Evolutionary conservation across 2,113 vertebrate species (phyloP).

Genomic region (Gallinago undulata): DNA sequence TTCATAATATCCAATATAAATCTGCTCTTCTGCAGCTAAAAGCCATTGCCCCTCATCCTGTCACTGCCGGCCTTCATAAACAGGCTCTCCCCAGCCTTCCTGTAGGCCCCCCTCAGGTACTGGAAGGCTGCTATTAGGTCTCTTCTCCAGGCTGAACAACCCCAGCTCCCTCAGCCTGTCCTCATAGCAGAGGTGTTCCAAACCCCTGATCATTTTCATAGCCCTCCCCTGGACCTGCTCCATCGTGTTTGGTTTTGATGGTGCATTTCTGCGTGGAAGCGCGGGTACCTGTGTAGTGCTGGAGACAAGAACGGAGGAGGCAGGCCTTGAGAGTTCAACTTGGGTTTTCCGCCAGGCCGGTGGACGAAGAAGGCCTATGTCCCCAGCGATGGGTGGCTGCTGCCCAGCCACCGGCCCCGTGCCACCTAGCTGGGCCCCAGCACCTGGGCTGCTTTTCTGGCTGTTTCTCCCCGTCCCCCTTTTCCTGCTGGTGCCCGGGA

Average conservation of each 20-base stretch:
- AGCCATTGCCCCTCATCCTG: too few species aligned
- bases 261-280: accelerated
- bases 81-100: too few species aligned
- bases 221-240: too few species aligned
- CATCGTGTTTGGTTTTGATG: background rate
- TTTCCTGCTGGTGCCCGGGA: background rate
- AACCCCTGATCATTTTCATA: too few species aligned
- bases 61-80: too few species aligned
- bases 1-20: too few species aligned
- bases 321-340: background rate
- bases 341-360: accelerated
- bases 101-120: too few species aligned
- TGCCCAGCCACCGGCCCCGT: background rate
- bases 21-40: too few species aligned
- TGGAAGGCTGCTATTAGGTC: too few species aligned
- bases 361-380: background rate
- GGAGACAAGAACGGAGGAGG: background rate
- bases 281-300: accelerated
- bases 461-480: background rate
- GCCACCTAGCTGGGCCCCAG: background rate
- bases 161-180: too few species aligned
- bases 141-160: too few species aligned
- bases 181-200: too few species aligned
- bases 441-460: background rate
- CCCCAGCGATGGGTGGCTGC: background rate